These are phyloP conservation scores for Eptesicus fuscus DNA, from an alignment of 2,113 vertebrate genomes.

Conservation along the genomic window DNA sequence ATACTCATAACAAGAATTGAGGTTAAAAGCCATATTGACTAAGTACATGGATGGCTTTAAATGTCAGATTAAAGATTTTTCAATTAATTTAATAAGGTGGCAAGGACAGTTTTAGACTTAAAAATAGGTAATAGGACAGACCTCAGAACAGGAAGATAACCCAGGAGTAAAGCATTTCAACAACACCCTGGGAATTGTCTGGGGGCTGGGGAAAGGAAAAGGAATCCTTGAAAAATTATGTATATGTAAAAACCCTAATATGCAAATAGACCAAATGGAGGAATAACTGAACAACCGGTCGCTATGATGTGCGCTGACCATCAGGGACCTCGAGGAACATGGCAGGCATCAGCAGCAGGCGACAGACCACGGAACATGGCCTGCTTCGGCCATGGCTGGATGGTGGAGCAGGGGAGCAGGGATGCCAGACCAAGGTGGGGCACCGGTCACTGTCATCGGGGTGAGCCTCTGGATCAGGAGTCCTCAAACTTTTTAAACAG, in stretches of 20 bases:
- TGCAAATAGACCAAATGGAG: too few species aligned
- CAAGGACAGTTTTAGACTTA: neutral
- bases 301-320: too few species aligned
- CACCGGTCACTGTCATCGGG: too few species aligned
- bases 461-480: too few species aligned
- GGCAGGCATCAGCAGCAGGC: too few species aligned
- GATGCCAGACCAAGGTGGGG: too few species aligned
- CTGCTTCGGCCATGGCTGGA: accelerated
- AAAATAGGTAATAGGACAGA: neutral
- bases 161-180: neutral
- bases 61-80: neutral
- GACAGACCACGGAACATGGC: too few species aligned
- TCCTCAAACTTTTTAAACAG: too few species aligned
- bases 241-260: too few species aligned
- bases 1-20: neutral
- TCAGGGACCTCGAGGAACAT: too few species aligned
- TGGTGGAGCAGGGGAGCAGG: too few species aligned
- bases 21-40: neutral
- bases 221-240: neutral
- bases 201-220: neutral
- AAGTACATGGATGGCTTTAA: neutral
- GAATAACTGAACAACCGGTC: too few species aligned
- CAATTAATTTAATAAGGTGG: neutral
- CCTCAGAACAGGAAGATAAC: neutral
- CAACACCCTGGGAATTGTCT: neutral